Conservation (phyloP, 2,797 vertebrate species). For the Borostomias antarcticus region DNA sequence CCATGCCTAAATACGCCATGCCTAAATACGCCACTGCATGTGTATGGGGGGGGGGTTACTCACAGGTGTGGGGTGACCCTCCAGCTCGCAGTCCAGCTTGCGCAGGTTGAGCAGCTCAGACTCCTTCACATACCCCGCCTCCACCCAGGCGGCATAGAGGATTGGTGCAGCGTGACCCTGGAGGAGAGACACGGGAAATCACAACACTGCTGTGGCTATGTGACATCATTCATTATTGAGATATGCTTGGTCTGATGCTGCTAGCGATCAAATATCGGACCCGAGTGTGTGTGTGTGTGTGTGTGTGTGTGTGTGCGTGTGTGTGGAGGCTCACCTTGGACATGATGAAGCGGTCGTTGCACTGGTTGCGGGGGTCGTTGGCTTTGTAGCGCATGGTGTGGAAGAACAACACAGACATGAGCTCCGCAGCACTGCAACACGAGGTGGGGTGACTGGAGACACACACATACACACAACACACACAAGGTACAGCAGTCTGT, state of each 20-base stretch:
- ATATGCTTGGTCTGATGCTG: too few species aligned
- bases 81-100: constrained; percentile 79
- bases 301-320: neutral
- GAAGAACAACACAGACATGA: constrained; percentile 90
- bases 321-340: constrained; percentile 79
- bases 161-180: constrained; percentile 81
- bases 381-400: constrained; percentile 87
- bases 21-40: too few species aligned
- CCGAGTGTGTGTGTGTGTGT: neutral
- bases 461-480: neutral
- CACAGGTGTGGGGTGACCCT: constrained; percentile 84
- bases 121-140: constrained; percentile 77
- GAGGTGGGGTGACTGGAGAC: constrained; percentile 82
- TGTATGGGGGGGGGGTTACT: constrained; percentile 36
- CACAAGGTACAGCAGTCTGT: neutral
- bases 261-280: too few species aligned
- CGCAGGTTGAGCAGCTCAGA: constrained; percentile 79
- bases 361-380: constrained; percentile 77
- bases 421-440: constrained; percentile 88
- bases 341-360: constrained; percentile 87
- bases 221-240: too few species aligned
- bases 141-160: constrained; percentile 82
- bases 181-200: neutral
- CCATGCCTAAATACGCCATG: too few species aligned
- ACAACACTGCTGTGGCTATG: too few species aligned